Evolutionary conservation across 2,888 invertebrate genomes (phyloP), one percentile per base, ranked within the genome.

Genomic region (Lottia scabra): DNA sequence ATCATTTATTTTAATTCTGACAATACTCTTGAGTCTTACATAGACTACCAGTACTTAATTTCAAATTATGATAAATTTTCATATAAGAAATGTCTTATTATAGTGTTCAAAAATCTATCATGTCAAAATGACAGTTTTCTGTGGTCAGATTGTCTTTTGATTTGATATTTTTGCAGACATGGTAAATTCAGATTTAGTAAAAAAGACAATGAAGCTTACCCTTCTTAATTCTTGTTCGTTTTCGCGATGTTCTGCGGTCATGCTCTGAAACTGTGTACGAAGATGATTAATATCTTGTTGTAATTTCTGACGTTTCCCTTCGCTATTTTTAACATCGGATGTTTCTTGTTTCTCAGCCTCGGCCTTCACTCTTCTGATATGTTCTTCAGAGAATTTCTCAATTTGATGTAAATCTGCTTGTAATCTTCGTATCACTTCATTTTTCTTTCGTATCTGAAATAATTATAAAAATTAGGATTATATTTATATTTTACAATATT

Each of bases 331-430:
- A 63, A 81, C 77, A 73, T 90, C 89, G 6, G 87, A 84, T 16
- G 81, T 76, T 70, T 89, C 87, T 70, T 89, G 88, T 74, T 89
- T 89, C 68, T 89, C 89, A n/a, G 89, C 88, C 65, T 90, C 90
- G 30, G 83, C 78, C 71, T 86, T 87, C 0, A 85, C 86, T 23
- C 88, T 78, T 2, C 86, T 80, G 66, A 88, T 88, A 68, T 86
- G 84, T 43, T 90, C 90, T 66, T 89, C 87, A 16, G 89, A 85
- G 70, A 85, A 85, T 78, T 88, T 89, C 77, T 89, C 87, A 69
- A 90, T 87, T 72, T 86, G 86, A 63, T 88, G 85, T 6, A 89
- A 81, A 56, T 89, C 88, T 15, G 85, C 83, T 71, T 89, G 87
- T 4, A 89, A 79, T 4, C 82, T 80, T 71, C 88, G 76, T 67